Evolutionary conservation across 2,888 invertebrate species (phyloP).

Genomic region (Drosophila stalkeri): DNA sequence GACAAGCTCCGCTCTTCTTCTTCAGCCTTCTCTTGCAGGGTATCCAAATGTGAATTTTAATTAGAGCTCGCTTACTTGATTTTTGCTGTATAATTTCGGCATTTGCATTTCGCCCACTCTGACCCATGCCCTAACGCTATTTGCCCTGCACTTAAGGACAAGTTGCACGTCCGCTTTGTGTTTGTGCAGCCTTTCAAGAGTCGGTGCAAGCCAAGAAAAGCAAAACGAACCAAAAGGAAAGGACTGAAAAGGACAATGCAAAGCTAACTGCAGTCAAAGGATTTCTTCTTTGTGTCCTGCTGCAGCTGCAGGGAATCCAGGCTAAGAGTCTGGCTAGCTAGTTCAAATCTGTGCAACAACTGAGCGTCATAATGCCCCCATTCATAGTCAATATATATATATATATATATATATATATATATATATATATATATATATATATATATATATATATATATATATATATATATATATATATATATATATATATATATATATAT

Average conservation of each 20-base stretch:
- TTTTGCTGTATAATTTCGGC: conserved; percentile 55
- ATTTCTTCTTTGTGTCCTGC: conserved; percentile 23
- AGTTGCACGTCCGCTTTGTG: conserved; percentile 49
- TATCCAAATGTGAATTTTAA: conserved; percentile 8
- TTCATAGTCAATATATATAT: conserved; percentile 1
- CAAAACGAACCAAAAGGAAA: neutral
- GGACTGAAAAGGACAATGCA: conserved; percentile 29
- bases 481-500: too few species aligned
- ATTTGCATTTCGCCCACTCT: conserved; percentile 40
- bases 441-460: neutral
- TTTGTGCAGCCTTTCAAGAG: conserved; percentile 40
- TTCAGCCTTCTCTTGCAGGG: conserved; percentile 3
- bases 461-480: too few species aligned
- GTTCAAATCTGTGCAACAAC: conserved; percentile 6
- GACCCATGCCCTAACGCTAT: conserved; percentile 31
- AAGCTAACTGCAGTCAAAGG: conserved; percentile 33
- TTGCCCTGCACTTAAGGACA: conserved; percentile 54
- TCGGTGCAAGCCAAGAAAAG: neutral
- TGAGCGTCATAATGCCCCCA: conserved; percentile 4
- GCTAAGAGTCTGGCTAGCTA: conserved; percentile 24
- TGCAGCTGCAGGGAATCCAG: conserved; percentile 26
- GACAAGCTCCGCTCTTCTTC: neutral
- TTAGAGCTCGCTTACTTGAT: conserved; percentile 15
- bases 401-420: neutral
- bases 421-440: neutral